These are phyloP conservation scores for Rhinopomastus cyanomelas DNA, from an alignment of 2,113 vertebrate species.

Conservation along the genomic window DNA sequence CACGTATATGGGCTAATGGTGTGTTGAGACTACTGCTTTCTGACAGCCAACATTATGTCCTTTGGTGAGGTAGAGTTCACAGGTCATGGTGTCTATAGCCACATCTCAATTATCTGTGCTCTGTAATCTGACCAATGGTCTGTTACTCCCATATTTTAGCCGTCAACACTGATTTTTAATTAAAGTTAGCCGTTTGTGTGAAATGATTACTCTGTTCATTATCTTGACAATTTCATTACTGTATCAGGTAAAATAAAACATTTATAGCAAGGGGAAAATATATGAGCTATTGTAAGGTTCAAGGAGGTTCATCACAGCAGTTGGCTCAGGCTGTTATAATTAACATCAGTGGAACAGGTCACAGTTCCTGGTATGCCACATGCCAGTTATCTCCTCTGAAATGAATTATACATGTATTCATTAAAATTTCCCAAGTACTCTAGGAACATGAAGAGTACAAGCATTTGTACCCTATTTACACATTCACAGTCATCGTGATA, in stretches of 20 bases:
- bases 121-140: conserved; percentile 50
- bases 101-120: conserved; percentile 40
- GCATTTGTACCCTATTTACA: not conserved
- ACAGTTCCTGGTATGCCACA: conserved; percentile 13
- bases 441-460: not conserved
- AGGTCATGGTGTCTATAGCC: conserved; percentile 1
- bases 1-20: conserved; percentile 43
- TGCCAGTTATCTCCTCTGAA: conserved; percentile 28
- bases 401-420: conserved; percentile 46
- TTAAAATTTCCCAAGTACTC: conserved; percentile 23
- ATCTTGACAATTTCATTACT: conserved; percentile 74
- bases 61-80: not conserved
- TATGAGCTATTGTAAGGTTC: conserved; percentile 54
- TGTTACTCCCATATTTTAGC: conserved; percentile 56
- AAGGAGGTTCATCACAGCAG: conserved; percentile 36
- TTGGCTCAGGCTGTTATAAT: conserved; percentile 48
- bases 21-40: conserved; percentile 36
- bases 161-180: conserved; percentile 67
- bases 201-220: conserved; percentile 70
- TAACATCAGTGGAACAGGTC: conserved; percentile 58
- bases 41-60: conserved; percentile 19
- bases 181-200: conserved; percentile 67
- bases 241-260: conserved; percentile 69
- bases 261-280: conserved; percentile 60
- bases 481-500: not conserved